Evolutionary conservation across 2,888 invertebrate species (phyloP).

Genomic region (Antheraea assamensis): DNA sequence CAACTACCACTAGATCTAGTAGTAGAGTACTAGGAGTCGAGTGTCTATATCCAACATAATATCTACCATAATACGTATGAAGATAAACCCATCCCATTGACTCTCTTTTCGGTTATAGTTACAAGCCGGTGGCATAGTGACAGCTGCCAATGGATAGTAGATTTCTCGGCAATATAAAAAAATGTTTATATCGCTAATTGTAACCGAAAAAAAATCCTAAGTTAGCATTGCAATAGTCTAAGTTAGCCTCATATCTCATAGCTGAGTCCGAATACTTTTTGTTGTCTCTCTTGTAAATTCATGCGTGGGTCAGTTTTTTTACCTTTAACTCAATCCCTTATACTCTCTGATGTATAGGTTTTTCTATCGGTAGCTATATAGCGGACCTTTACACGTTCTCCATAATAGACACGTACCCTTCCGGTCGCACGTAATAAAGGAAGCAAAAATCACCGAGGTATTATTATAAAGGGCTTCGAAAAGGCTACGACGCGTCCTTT

Average conservation of each 20-base stretch:
- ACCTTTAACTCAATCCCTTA: constrained; percentile 10
- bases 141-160: no score
- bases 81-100: no score
- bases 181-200: no score
- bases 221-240: no score
- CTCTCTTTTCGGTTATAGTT: no score
- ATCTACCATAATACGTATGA: no score
- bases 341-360: neutral
- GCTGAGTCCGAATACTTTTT: neutral
- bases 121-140: no score
- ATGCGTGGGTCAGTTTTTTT: neutral
- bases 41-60: no score
- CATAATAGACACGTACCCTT: constrained; percentile 4
- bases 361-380: neutral
- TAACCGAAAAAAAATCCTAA: no score
- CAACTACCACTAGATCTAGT: no score
- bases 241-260: neutral
- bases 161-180: no score
- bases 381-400: constrained; percentile 8
- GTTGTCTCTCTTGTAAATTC: neutral
- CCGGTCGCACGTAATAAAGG: neutral
- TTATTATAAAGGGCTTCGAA: constrained; percentile 12
- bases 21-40: no score
- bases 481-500: neutral
- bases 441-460: constrained; percentile 10